phyloP scores from a whole-genome alignment of 2,888 invertebrate genomes.

The Drepana falcataria region DNA sequence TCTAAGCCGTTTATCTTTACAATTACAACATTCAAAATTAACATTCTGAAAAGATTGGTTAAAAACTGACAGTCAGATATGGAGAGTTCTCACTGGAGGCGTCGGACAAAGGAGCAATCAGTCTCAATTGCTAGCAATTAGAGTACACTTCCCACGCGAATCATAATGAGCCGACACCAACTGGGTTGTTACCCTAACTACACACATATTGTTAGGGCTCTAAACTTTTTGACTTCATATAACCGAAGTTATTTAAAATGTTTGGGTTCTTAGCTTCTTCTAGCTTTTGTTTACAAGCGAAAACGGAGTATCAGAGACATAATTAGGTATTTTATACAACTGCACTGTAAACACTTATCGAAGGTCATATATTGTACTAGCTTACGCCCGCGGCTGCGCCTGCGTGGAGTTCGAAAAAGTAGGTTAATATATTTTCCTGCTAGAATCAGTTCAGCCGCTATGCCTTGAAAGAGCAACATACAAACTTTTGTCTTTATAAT shows the following conservation, averaged over 20 bases:
- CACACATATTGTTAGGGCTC: neutral
- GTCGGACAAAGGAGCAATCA: slow-evolving; percentile 16
- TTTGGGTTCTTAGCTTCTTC: neutral
- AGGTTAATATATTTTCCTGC: too few species aligned
- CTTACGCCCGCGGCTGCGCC: too few species aligned
- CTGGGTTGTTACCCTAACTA: neutral
- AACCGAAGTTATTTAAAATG: neutral
- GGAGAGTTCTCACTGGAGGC: slow-evolving; percentile 18
- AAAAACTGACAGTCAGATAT: slow-evolving; percentile 2
- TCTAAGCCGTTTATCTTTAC: neutral
- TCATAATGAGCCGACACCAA: neutral
- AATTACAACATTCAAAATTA: neutral
- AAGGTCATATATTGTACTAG: too few species aligned
- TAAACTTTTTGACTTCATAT: neutral
- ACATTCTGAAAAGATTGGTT: neutral
- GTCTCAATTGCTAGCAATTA: slow-evolving; percentile 31
- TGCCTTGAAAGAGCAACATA: too few species aligned
- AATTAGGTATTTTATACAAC: too few species aligned
- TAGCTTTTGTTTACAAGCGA: too few species aligned
- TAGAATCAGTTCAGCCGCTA: too few species aligned
- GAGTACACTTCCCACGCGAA: slow-evolving; percentile 16
- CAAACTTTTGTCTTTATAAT: too few species aligned
- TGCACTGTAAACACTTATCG: too few species aligned
- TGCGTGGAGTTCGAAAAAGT: too few species aligned
- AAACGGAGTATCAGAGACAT: too few species aligned